Percentiles rank a stretch among this genome's conserved stretches.
phyloP scores from a whole-genome alignment of 2,113 vertebrate genomes.

The Silurus meridionalis region DNA sequence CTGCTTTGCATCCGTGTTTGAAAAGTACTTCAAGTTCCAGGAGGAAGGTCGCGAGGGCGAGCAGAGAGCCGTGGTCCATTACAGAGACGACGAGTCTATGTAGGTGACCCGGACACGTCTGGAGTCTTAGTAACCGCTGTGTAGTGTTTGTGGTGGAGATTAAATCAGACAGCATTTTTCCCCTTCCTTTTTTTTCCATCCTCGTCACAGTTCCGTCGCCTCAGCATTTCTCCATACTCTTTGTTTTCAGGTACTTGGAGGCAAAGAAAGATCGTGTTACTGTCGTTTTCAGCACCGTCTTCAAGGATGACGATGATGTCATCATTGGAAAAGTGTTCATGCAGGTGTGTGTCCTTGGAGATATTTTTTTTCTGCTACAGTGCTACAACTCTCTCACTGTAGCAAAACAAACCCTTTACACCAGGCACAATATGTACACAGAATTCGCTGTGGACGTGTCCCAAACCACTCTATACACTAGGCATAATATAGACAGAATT shows the following conservation, averaged over 20 bases:
- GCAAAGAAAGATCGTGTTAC: slow-evolving; percentile 98
- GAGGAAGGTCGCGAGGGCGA: slow-evolving; percentile 96
- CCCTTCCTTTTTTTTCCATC: background rate
- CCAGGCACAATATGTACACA: background rate
- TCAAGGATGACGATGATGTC: slow-evolving; percentile 97
- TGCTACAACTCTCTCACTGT: background rate
- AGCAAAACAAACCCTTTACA: background rate
- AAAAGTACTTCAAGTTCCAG: slow-evolving; percentile 99
- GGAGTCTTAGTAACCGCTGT: background rate
- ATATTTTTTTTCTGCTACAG: background rate
- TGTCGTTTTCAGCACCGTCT: slow-evolving; percentile 98
- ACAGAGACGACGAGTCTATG: slow-evolving; percentile 98
- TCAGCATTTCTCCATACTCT: background rate
- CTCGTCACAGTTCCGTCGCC: background rate
- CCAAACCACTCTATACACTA: background rate
- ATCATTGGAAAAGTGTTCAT: slow-evolving; percentile 99
- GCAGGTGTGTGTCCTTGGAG: slow-evolving; percentile 79
- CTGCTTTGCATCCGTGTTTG: slow-evolving; percentile 97
- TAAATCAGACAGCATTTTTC: too few species aligned
- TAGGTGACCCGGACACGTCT: slow-evolving; percentile 62
- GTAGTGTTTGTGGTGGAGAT: background rate
- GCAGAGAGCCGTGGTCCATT: slow-evolving; percentile 93
- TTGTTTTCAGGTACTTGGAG: slow-evolving; percentile 87
- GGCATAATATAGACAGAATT: background rate
- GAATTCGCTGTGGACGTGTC: background rate